A percentile compares a stretch with the other conserved stretches of the same genome.
These are phyloP conservation scores for Laspeyria flexula DNA, from an alignment of 2,888 invertebrate species.

Conservation along the genomic window DNA sequence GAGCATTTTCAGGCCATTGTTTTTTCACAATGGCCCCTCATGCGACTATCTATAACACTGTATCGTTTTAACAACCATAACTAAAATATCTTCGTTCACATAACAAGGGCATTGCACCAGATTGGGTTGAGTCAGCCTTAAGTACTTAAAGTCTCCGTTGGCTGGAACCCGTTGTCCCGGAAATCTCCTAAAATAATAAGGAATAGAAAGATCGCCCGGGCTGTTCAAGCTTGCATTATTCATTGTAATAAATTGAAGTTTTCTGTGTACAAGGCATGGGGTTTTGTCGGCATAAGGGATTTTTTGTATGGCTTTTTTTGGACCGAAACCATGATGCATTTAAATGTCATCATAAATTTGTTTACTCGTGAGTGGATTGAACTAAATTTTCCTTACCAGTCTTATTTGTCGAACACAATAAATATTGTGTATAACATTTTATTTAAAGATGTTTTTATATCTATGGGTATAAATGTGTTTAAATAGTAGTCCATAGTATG, in stretches of 20 bases:
- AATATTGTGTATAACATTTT: not conserved
- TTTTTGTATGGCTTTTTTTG: conserved; percentile 27
- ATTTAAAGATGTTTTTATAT: no score
- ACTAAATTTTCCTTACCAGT: not conserved
- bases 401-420: not conserved
- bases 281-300: conserved; percentile 33
- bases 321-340: conserved; percentile 20
- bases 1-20: conserved; percentile 22
- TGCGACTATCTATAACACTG: conserved; percentile 27
- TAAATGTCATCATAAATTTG: conserved; percentile 15
- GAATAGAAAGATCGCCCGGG: conserved; percentile 21
- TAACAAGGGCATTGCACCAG: conserved; percentile 13
- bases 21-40: conserved; percentile 27
- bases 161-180: conserved; percentile 13
- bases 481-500: no score
- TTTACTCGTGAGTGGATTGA: conserved; percentile 13
- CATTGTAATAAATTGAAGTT: conserved; percentile 68
- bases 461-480: no score
- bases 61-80: conserved; percentile 10
- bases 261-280: conserved; percentile 37
- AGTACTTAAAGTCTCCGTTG: conserved; percentile 13
- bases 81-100: conserved; percentile 3
- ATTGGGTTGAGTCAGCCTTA: conserved; percentile 18
- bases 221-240: conserved; percentile 56
- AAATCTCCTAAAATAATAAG: conserved; percentile 47